Evolutionary conservation across 1,140 invertebrate species (phyloP), one percentile per base, ranked within the genome.

Genomic region (Diorhabda sublineata): DNA sequence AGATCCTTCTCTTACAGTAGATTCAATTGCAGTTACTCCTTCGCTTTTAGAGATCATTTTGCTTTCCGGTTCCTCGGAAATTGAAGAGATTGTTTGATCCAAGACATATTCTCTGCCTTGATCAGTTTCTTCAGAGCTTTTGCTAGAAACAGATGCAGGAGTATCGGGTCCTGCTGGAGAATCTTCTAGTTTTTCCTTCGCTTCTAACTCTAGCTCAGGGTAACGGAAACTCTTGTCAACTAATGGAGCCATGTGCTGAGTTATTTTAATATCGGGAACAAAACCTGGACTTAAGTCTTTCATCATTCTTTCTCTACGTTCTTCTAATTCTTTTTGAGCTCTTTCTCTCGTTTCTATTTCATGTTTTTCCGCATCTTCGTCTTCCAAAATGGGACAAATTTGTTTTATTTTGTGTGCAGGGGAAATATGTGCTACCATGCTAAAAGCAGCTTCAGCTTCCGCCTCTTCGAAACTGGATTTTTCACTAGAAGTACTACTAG

Each of bases 211-310:
- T 64, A 84, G 78, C 71, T 86, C 85, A 43, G 84, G 83, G 76
- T 86, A 86, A 47, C 77, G 77, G 74, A 84, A 85, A 52, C 78
- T 80, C 68, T 76, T 75, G 65, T 84, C 81, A 11, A 79, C 73
- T 59, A 83, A 73, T 45, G 84, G 84, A 61, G 84, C 79, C 79
- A 87, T 82, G 73, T 90, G 86, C 75, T 90, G 84, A 3, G 89
- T 90, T 8, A 90, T 84, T 74, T 85, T 90, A 64, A 91, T 91
- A 75, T 89, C 87, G 41, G 89, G 89, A 73, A 91, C 87, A 61
- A 83, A 81, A 61, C 83, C 83, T 64, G 83, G 83, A 68, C 82
- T 83, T 75, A 61, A 80, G 70, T 83, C 79, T 64, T 81, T 80
- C 68, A 80, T 76, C 60, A 82, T 80, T 58, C 81, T 76, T 2